These are phyloP conservation scores for Caenorhabditis sp. DNA, from an alignment of 2,888 invertebrate species.

Conservation along the genomic window DNA sequence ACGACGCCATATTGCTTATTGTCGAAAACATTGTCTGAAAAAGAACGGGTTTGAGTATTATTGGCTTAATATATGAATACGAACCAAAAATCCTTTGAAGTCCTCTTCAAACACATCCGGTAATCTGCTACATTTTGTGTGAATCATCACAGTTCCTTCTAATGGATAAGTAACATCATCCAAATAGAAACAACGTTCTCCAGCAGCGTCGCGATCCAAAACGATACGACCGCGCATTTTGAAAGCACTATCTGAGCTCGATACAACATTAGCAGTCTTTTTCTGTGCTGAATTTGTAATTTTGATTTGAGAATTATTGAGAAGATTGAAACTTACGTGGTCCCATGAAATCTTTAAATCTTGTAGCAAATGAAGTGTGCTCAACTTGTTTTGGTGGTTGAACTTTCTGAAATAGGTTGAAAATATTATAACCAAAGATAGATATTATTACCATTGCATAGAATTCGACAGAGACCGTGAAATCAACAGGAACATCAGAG, in stretches of 20 bases:
- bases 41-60: neutral
- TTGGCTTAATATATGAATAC: neutral
- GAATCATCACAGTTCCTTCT: conserved; percentile 56
- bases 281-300: conserved; percentile 13
- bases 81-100: conserved; percentile 55
- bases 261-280: neutral
- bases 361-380: conserved; percentile 15
- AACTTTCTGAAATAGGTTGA: conserved; percentile 12
- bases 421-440: neutral
- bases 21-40: conserved; percentile 54
- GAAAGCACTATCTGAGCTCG: conserved; percentile 21
- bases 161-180: conserved; percentile 59
- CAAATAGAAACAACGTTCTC: conserved; percentile 41
- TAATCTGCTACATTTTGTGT: conserved; percentile 42
- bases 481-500: conserved; percentile 54
- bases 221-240: conserved; percentile 26
- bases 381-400: conserved; percentile 15
- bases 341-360: conserved; percentile 35
- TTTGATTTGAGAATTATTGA: no score
- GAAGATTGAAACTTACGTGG: conserved; percentile 32
- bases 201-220: conserved; percentile 30
- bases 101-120: conserved; percentile 56
- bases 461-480: conserved; percentile 51
- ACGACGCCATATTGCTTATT: conserved; percentile 47
- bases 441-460: conserved; percentile 51